Conservation (phyloP, 2,888 invertebrate genomes). For the Rhopalosiphum nymphaeae region DNA sequence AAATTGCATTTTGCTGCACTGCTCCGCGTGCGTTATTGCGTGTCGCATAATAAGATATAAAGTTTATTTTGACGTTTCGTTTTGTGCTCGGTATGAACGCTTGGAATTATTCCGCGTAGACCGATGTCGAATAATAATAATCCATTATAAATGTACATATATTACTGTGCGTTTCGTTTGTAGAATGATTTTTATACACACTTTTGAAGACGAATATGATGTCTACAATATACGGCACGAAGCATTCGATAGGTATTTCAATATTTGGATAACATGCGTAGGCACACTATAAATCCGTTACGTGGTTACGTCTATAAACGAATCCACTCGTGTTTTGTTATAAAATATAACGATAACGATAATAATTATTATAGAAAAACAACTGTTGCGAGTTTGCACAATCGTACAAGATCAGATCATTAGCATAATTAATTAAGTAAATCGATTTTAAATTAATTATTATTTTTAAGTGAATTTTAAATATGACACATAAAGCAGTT, state of each 20-base stretch:
- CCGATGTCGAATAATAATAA: conserved; percentile 11
- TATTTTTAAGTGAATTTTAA: background rate
- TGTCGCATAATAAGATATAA: conserved; percentile 1
- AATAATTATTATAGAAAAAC: background rate
- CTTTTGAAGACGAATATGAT: background rate
- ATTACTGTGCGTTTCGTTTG: background rate
- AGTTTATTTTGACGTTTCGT: conserved; percentile 30
- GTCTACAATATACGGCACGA: background rate
- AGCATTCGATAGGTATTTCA: background rate
- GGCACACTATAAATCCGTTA: background rate
- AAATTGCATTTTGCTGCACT: conserved; percentile 40
- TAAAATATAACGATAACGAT: background rate
- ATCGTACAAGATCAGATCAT: background rate
- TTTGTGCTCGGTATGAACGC: background rate
- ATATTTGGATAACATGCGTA: background rate
- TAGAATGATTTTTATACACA: background rate
- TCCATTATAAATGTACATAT: conserved; percentile 10
- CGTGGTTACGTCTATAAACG: background rate
- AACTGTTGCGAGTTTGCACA: background rate
- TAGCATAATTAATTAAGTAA: background rate
- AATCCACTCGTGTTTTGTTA: background rate
- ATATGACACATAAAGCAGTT: background rate
- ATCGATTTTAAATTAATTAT: background rate
- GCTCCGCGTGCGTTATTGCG: background rate
- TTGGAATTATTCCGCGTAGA: background rate